These are phyloP conservation scores for Clytia hemisphaerica DNA, from an alignment of 30 jellyfish, hydroid and myxozoan genomes.

Conservation along the genomic window DNA sequence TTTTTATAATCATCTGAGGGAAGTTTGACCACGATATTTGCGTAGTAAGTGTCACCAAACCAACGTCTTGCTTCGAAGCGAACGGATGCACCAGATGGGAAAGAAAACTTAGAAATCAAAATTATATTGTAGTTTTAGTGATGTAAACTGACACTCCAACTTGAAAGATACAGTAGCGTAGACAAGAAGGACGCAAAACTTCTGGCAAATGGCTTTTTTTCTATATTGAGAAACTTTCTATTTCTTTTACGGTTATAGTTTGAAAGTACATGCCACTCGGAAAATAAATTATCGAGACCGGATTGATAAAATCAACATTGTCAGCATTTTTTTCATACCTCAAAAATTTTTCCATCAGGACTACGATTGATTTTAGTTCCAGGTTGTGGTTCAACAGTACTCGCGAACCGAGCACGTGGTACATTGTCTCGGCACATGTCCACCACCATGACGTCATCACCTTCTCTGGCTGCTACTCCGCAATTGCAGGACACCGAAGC, in stretches of 20 bases:
- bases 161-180: too few relatives aligned
- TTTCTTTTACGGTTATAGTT: too few relatives aligned
- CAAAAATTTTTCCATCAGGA: conserved; percentile 23
- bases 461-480: conserved; percentile 45
- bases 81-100: conserved; percentile 40
- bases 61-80: conserved; percentile 1
- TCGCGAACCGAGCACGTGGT: conserved; percentile 26
- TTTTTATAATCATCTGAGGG: conserved; percentile 29
- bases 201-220: too few relatives aligned
- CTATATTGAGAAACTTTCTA: too few relatives aligned
- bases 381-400: conserved; percentile 1
- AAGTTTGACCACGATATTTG: conserved; percentile 22
- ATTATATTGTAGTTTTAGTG: too few relatives aligned
- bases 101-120: not conserved
- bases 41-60: conserved; percentile 9
- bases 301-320: too few relatives aligned
- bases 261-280: too few relatives aligned
- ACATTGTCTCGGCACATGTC: conserved; percentile 40
- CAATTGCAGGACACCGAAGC: conserved; percentile 43
- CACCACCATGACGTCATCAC: conserved; percentile 30
- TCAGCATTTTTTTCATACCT: conserved; percentile 12
- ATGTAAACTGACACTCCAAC: too few relatives aligned
- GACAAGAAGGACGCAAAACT: too few relatives aligned
- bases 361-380: conserved; percentile 10
- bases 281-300: too few relatives aligned